Percentiles rank a stretch among this genome's conserved stretches.
Conservation (phyloP, 2,797 vertebrate species). For the Poeciliopsis presidionis region DNA sequence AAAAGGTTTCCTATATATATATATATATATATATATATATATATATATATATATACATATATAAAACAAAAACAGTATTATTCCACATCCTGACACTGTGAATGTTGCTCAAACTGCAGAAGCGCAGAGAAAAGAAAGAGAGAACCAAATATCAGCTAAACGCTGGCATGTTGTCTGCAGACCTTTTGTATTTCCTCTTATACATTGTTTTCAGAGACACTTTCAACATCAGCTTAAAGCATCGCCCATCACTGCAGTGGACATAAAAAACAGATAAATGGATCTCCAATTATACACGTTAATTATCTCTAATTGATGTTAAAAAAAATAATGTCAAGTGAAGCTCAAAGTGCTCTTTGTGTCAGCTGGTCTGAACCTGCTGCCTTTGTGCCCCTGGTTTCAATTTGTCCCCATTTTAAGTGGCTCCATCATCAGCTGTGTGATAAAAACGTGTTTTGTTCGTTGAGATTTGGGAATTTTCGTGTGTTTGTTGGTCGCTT, state of each 20-base stretch:
- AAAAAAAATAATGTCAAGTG: conserved; percentile 16
- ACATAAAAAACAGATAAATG: conserved; percentile 16
- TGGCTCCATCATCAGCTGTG: background rate
- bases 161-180: background rate
- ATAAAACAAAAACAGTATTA: background rate
- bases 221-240: conserved; percentile 9
- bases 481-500: background rate
- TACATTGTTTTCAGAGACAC: background rate
- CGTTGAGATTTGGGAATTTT: background rate
- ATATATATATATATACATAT: no score
- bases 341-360: background rate
- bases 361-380: background rate
- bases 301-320: conserved; percentile 24
- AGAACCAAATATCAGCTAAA: conserved; percentile 5
- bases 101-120: conserved; percentile 8
- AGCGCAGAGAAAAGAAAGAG: background rate
- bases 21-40: no score
- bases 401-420: background rate
- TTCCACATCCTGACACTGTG: conserved; percentile 16
- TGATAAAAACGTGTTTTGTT: background rate
- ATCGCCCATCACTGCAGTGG: conserved; percentile 8
- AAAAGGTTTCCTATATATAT: background rate
- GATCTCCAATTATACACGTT: conserved; percentile 23
- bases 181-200: background rate
- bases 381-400: background rate